Evolutionary conservation across 1,140 invertebrate species (phyloP), one percentile per base, ranked within the genome.

Genomic region (Papilio helenus): DNA sequence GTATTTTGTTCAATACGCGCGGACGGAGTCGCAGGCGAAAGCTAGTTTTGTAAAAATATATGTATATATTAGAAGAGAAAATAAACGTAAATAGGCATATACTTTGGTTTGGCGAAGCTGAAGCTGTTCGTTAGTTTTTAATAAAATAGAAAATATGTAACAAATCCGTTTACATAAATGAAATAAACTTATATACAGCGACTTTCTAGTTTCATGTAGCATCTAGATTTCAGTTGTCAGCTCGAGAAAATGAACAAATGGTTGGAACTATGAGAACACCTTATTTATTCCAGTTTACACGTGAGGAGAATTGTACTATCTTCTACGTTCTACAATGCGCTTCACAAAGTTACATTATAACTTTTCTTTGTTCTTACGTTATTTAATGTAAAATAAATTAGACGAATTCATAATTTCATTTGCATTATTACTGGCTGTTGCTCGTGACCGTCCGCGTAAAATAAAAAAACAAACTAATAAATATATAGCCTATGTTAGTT

Each of bases 211-310:
- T 23, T 14, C 51, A 26, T 26, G 12, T 61, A 61, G 58, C 58
- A 61, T 61, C 58, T 61, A 61, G 58, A 61, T 26, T 61, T 61
- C 23, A 23, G 58, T 61, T 26, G 58, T 61, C 58, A 61, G 58
- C 58, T 29, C 20, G 23, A 26, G 58, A 61, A 61, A 61, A 61
- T 26, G 58, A 26, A 61, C 20, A 61, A 61, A 61, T 61, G 58
- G 58, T 23, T 4, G 20, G 20, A 26, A 61, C 23, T 61, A 23
- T 23, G 23, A 61, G 58, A 61, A 61, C 58, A 26, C 58, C 58
- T 61, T 61, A 61, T 61, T 61, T 61, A 61, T 61, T 26, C 58
- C 7, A 61, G 23, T 26, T 61, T 26, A 61, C 58, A 61, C 58
- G 58, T 61, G 58, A 61, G 58, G 4, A 23, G 58, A 61, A 61